Evolutionary conservation across 2,113 vertebrate genomes (phyloP).

Genomic region (Pteruthius melanotis): DNA sequence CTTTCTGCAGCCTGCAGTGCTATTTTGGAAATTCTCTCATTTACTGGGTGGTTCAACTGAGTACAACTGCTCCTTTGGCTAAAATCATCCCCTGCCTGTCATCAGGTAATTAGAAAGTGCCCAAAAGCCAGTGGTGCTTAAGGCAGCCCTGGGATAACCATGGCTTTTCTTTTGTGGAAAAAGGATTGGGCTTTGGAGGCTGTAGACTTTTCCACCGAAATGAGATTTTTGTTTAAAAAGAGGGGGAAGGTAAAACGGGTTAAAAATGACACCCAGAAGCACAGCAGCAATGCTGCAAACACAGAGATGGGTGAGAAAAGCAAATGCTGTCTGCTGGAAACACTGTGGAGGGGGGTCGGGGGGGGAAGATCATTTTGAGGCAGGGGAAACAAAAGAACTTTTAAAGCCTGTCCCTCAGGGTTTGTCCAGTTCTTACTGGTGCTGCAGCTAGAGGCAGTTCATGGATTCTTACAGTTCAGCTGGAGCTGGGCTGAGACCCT

Average conservation of each 20-base stretch:
- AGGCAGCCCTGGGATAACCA: neutral
- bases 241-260: neutral
- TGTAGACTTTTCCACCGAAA: neutral
- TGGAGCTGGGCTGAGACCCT: neutral
- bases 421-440: neutral
- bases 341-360: fast-evolving
- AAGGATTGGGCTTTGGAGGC: neutral
- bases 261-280: neutral
- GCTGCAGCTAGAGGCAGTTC: neutral
- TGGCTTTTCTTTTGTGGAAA: neutral
- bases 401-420: neutral
- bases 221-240: neutral
- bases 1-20: neutral
- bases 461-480: neutral
- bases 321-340: neutral
- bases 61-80: conserved; percentile 1
- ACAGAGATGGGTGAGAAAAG: neutral
- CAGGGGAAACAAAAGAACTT: neutral
- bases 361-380: neutral
- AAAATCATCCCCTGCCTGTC: conserved; percentile 11
- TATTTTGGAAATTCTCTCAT: conserved; percentile 49
- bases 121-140: conserved; percentile 52
- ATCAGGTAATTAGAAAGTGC: conserved; percentile 30
- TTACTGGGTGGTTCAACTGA: conserved; percentile 31
- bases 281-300: neutral